A percentile compares a stretch with the other conserved stretches of the same genome.
These are phyloP conservation scores for Lapara coniferarum DNA, from an alignment of 2,888 invertebrate genomes.

Conservation along the genomic window DNA sequence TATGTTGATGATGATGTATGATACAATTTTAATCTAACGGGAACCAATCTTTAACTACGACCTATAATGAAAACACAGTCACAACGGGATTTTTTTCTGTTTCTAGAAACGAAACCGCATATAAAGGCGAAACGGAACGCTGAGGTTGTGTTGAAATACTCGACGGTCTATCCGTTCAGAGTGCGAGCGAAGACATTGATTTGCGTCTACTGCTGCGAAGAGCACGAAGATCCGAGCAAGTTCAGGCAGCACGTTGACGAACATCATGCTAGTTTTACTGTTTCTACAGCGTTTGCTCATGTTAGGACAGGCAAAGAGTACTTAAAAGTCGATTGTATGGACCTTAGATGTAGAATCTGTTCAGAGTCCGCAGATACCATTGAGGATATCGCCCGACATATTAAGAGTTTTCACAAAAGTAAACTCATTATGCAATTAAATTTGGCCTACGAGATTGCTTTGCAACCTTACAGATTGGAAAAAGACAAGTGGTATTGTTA, in stretches of 20 bases:
- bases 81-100: constrained; percentile 56
- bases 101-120: constrained; percentile 68
- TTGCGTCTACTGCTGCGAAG: constrained; percentile 74
- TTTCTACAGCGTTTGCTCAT: constrained; percentile 68
- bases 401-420: constrained; percentile 53
- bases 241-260: constrained; percentile 64
- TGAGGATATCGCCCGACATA: constrained; percentile 57
- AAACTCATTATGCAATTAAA: constrained; percentile 47
- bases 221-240: constrained; percentile 57
- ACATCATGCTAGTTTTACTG: constrained; percentile 56
- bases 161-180: constrained; percentile 74
- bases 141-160: constrained; percentile 68
- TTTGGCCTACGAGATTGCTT: constrained; percentile 56
- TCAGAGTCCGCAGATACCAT: constrained; percentile 49
- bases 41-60: not conserved
- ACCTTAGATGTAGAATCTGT: constrained; percentile 66
- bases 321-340: constrained; percentile 68
- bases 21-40: not conserved
- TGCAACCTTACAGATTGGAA: constrained; percentile 67
- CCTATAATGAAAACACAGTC: constrained; percentile 7
- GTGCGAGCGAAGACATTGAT: constrained; percentile 60
- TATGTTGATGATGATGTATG: too few species aligned
- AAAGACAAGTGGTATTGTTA: constrained; percentile 63
- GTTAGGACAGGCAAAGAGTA: constrained; percentile 57
- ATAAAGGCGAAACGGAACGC: constrained; percentile 69